These are phyloP conservation scores for Hirudo medicinalis DNA, from an alignment of 1,140 invertebrate genomes.

Conservation along the genomic window DNA sequence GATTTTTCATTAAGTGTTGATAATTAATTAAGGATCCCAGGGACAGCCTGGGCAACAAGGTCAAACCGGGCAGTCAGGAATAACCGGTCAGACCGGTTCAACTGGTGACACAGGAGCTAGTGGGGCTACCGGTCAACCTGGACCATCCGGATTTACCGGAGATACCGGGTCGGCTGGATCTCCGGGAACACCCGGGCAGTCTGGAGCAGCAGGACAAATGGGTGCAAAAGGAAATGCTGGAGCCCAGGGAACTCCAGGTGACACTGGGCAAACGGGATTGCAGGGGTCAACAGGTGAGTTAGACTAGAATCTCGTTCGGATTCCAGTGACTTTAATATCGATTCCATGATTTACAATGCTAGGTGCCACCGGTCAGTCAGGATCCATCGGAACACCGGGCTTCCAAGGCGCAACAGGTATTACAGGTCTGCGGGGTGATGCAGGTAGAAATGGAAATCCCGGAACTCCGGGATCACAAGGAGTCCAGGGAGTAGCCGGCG, in stretches of 20 bases:
- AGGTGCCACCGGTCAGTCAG: not conserved
- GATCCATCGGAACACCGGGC: constrained; percentile 6
- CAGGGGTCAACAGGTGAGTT: not conserved
- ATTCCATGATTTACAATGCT: too few species aligned
- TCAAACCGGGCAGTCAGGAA: not conserved
- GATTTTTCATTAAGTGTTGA: too few species aligned
- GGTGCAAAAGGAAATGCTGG: not conserved
- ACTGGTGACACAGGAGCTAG: not conserved
- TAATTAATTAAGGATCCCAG: not conserved
- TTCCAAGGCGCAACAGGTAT: not conserved
- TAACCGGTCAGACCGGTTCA: not conserved
- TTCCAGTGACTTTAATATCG: too few species aligned
- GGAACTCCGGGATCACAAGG: constrained; percentile 11
- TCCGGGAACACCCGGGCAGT: not conserved
- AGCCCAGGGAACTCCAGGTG: not conserved
- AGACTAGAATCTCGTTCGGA: too few species aligned
- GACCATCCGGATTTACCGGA: not conserved
- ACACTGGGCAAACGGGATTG: constrained; percentile 1
- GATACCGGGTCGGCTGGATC: not conserved
- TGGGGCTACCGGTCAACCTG: not conserved
- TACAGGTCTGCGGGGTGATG: constrained; percentile 36
- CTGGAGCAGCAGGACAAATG: not conserved
- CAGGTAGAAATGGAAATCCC: constrained; percentile 31
- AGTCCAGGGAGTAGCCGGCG: not conserved
- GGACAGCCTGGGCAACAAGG: not conserved